phyloP scores from a whole-genome alignment of 2,113 vertebrate species.

The Anthoscopus minutus region DNA sequence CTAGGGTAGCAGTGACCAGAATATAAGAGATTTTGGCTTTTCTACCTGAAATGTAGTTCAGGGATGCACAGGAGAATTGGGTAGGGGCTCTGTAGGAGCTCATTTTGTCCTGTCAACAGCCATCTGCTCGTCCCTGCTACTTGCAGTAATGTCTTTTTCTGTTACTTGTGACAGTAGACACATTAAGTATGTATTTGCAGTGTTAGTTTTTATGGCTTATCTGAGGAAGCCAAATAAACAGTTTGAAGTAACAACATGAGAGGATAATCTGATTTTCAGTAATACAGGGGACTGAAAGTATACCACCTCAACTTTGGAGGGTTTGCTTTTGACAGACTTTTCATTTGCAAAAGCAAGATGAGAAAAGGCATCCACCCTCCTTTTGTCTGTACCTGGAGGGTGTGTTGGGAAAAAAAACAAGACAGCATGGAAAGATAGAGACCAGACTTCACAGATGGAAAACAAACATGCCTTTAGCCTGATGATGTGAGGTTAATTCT shows the following conservation, averaged over 20 bases:
- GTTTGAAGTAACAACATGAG: neutral
- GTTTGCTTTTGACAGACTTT: neutral
- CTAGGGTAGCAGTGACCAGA: neutral
- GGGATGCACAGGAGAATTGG: neutral
- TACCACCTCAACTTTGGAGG: neutral
- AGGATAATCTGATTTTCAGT: neutral
- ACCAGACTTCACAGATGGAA: neutral
- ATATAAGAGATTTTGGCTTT: neutral
- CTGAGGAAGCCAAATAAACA: neutral
- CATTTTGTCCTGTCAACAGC: neutral
- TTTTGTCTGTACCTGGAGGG: neutral
- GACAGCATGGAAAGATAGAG: neutral
- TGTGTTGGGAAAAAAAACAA: neutral
- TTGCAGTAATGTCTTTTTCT: neutral
- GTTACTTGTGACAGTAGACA: neutral
- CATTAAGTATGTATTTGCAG: neutral
- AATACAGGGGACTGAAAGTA: neutral
- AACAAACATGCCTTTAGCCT: neutral
- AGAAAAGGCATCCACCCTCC: neutral
- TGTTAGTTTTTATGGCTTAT: neutral
- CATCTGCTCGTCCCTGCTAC: neutral
- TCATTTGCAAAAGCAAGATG: neutral
- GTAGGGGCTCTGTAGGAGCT: neutral
- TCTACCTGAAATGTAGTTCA: neutral
- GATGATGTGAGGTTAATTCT: neutral